Conservation (phyloP, 2,888 invertebrate species). For the Amphiduros pacificus region DNA sequence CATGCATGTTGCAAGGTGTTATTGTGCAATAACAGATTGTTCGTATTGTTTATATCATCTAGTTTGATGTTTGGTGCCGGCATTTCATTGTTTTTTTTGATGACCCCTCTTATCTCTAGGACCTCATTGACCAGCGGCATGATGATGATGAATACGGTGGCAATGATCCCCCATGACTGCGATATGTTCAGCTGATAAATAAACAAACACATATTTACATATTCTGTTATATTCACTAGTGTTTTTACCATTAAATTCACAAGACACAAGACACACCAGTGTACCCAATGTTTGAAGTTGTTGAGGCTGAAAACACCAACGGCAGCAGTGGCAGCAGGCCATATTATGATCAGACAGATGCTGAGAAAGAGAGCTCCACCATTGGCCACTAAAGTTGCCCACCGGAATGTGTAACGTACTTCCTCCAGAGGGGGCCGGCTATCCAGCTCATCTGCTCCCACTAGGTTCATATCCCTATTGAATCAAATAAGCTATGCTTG, state of each 20-base stretch:
- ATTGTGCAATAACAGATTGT: no score
- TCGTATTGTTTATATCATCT: no score
- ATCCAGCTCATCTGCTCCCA: conserved; percentile 41
- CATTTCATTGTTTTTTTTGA: no score
- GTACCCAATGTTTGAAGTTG: conserved; percentile 48
- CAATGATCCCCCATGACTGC: conserved; percentile 46
- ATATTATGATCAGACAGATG: conserved; percentile 43
- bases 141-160: conserved; percentile 47
- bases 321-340: conserved; percentile 45
- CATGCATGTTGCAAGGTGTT: no score
- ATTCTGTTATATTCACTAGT: not conserved
- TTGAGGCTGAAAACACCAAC: conserved; percentile 36
- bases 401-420: conserved; percentile 39
- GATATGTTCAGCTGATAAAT: conserved; percentile 41
- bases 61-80: no score
- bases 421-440: conserved; percentile 47
- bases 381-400: conserved; percentile 38
- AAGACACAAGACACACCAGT: not conserved
- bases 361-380: conserved; percentile 37
- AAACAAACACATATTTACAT: no score
- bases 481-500: no score
- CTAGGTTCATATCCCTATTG: conserved; percentile 50
- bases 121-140: conserved; percentile 46
- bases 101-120: no score
- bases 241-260: conserved; percentile 11